phyloP scores from a whole-genome alignment of 2,888 invertebrate genomes.

The Leucoma salicis region DNA sequence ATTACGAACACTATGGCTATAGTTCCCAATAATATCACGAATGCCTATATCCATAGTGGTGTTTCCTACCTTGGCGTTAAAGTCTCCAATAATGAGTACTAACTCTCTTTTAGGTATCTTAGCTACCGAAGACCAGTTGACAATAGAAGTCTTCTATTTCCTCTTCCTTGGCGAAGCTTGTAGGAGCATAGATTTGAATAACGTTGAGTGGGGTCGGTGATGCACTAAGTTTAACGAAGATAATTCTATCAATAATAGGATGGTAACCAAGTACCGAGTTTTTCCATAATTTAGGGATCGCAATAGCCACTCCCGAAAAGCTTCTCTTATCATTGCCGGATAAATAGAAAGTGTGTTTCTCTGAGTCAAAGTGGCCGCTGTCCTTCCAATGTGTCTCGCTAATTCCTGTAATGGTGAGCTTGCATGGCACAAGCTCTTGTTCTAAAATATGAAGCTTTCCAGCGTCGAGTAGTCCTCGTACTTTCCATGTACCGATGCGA shows the following conservation, averaged over 20 bases:
- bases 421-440: background rate
- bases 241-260: conserved; percentile 2
- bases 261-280: conserved; percentile 8
- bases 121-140: too few species aligned
- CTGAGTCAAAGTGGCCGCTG: conserved; percentile 9
- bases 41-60: background rate
- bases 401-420: background rate
- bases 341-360: conserved; percentile 14
- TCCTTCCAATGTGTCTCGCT: conserved; percentile 20
- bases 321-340: conserved; percentile 8
- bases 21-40: background rate
- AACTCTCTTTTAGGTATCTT: too few species aligned
- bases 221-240: background rate
- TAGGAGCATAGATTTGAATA: background rate
- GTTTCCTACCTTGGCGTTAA: background rate
- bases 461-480: background rate
- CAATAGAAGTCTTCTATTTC: too few species aligned
- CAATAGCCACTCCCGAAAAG: conserved; percentile 8
- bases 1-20: background rate
- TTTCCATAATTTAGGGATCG: conserved; percentile 2
- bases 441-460: background rate
- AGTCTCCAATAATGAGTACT: background rate
- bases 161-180: background rate
- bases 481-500: conserved; percentile 1
- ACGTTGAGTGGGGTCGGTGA: background rate